phyloP scores from a whole-genome alignment of 2,113 vertebrate species.

The Narcine bancroftii region DNA sequence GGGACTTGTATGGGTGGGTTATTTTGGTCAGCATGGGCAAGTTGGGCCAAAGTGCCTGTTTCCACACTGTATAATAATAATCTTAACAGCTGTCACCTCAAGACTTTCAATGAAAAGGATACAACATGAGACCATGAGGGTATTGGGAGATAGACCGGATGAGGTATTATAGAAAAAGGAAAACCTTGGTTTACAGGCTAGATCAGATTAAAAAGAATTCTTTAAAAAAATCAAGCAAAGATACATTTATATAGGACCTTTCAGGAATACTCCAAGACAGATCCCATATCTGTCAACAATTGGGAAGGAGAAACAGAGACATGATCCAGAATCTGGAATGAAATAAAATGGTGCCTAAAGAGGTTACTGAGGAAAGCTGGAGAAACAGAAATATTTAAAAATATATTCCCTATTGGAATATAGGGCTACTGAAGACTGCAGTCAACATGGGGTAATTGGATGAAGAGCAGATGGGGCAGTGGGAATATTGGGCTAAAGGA shows the following conservation, averaged over 20 bases:
- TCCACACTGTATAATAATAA: too few species aligned
- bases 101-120: background rate
- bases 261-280: background rate
- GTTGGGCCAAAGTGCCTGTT: too few species aligned
- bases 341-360: background rate
- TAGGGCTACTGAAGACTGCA: background rate
- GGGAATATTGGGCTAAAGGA: background rate
- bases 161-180: background rate
- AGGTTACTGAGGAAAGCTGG: background rate
- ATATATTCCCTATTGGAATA: background rate
- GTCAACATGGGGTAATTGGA: background rate
- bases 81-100: background rate
- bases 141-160: too few species aligned
- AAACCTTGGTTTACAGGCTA: background rate
- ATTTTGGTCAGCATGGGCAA: too few species aligned
- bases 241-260: background rate
- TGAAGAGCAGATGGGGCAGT: background rate
- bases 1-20: too few species aligned
- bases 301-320: background rate
- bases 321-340: background rate
- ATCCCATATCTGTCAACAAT: background rate
- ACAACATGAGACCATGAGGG: too few species aligned
- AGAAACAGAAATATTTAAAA: background rate
- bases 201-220: background rate
- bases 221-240: background rate